Evolutionary conservation across 2,888 invertebrate species (phyloP).

Genomic region (Esperia sulphurella): DNA sequence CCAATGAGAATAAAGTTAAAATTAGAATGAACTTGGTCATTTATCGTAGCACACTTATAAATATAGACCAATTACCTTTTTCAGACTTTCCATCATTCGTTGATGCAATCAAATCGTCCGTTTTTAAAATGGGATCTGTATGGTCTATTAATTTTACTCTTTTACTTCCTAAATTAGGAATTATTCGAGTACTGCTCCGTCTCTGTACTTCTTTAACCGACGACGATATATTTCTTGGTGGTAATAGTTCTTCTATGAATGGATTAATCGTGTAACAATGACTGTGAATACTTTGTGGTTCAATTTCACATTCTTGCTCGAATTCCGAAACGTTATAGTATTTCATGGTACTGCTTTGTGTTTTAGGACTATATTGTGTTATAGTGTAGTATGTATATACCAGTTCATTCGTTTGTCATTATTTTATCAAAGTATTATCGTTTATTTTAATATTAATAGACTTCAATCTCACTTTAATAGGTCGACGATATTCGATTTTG

Average conservation of each 20-base stretch:
- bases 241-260: neutral
- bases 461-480: constrained; percentile 6
- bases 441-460: neutral
- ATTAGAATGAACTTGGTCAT: too few relatives aligned
- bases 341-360: neutral
- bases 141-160: neutral
- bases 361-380: neutral
- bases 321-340: neutral
- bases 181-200: too few relatives aligned
- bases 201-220: too few relatives aligned
- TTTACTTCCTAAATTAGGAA: neutral
- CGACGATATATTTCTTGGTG: neutral
- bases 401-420: neutral
- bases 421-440: neutral
- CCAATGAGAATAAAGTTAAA: too few relatives aligned
- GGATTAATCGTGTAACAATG: neutral
- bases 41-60: too few relatives aligned
- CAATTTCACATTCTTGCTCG: neutral
- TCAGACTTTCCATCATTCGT: too few relatives aligned
- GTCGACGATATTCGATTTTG: constrained; percentile 1
- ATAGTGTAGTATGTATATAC: neutral
- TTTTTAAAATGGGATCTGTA: too few relatives aligned
- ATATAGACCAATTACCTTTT: too few relatives aligned
- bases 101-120: too few relatives aligned
- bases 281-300: neutral